Conservation (phyloP, 2,888 invertebrate species). For the Nephrotoma flavescens region DNA sequence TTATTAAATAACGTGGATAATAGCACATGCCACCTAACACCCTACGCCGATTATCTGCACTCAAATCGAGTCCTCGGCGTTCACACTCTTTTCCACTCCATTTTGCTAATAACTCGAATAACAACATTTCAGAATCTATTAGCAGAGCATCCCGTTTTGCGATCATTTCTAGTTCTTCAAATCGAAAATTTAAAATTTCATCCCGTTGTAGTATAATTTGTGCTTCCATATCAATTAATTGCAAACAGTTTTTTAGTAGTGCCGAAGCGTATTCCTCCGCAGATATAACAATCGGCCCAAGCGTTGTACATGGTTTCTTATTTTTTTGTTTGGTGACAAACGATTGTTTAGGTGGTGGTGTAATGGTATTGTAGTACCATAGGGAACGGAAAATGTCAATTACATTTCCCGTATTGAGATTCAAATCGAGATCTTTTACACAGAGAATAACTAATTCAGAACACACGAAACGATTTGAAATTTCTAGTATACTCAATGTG, state of each 20-base stretch:
- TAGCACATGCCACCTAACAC: slow-evolving; percentile 30
- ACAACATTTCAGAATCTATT: slow-evolving; percentile 25
- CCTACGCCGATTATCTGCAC: slow-evolving; percentile 27
- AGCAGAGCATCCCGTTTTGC: slow-evolving; percentile 29
- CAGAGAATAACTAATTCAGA: slow-evolving; percentile 31
- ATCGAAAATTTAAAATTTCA: slow-evolving; percentile 25
- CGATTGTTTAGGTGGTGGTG: slow-evolving; percentile 15
- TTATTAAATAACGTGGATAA: slow-evolving; percentile 26
- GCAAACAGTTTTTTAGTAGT: slow-evolving; percentile 28
- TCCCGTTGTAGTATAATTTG: slow-evolving; percentile 24
- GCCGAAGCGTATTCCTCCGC: slow-evolving; percentile 30
- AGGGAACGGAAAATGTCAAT: slow-evolving; percentile 28
- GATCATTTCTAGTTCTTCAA: slow-evolving; percentile 31
- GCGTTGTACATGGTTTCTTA: slow-evolving; percentile 6
- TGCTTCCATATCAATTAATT: slow-evolving; percentile 32
- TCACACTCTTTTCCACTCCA: slow-evolving; percentile 31
- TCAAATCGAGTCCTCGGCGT: slow-evolving; percentile 26
- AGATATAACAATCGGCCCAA: slow-evolving; percentile 27
- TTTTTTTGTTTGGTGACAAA: slow-evolving; percentile 8
- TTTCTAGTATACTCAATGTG: slow-evolving; percentile 28
- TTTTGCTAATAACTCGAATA: slow-evolving; percentile 29
- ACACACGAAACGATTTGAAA: slow-evolving; percentile 31
- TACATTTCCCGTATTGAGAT: slow-evolving; percentile 28
- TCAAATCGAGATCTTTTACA: slow-evolving; percentile 30
- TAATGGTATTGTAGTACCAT: slow-evolving; percentile 30